Percentiles rank a stretch among this genome's conserved stretches.
phyloP scores from a whole-genome alignment of 2,113 vertebrate species.

The Antechinus flavipes region DNA sequence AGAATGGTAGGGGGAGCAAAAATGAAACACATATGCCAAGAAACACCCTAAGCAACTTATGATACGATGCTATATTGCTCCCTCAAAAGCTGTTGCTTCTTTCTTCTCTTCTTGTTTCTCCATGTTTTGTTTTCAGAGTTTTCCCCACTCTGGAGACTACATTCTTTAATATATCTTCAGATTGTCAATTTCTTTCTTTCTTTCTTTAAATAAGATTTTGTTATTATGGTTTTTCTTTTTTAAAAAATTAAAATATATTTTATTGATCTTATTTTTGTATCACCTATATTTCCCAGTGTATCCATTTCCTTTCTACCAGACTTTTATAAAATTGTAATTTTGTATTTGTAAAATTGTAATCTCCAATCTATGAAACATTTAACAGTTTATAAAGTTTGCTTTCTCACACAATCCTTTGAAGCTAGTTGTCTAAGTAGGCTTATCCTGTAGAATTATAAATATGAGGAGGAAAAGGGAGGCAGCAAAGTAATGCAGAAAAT shows the following conservation, averaged over 20 bases:
- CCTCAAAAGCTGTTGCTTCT: neutral
- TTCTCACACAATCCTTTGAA: neutral
- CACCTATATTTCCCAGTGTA: neutral
- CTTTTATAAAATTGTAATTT: neutral
- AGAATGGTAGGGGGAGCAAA: slow-evolving; percentile 1
- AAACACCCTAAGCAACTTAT: neutral
- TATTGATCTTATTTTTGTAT: neutral
- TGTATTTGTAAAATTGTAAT: neutral
- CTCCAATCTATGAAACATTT: neutral
- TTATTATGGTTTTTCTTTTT: neutral
- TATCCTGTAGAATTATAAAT: neutral
- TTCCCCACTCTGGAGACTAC: neutral
- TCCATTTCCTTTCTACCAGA: neutral
- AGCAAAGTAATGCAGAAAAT: neutral
- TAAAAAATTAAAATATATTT: neutral
- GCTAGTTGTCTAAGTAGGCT: neutral
- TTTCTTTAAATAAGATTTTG: neutral
- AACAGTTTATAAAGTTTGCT: neutral
- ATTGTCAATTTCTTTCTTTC: neutral
- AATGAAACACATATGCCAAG: neutral
- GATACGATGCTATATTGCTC: neutral
- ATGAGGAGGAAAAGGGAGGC: neutral
- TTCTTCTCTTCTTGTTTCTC: neutral
- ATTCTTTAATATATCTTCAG: neutral
- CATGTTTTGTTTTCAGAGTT: neutral